Conservation (phyloP, 2,888 invertebrate genomes). For the Sarcophaga variegata region DNA sequence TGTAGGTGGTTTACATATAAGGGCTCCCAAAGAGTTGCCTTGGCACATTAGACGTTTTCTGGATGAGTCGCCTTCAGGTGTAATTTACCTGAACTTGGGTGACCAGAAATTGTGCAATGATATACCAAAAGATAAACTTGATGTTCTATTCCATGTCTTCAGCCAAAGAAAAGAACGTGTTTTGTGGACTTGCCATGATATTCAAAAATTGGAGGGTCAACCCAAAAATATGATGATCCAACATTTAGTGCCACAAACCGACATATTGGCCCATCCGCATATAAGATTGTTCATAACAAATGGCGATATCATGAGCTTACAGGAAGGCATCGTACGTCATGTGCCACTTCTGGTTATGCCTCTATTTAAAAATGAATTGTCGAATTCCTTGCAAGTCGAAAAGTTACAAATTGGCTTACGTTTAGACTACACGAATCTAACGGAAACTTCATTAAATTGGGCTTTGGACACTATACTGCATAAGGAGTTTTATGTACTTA, state of each 20-base stretch:
- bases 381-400: constrained; percentile 77
- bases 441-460: constrained; percentile 77
- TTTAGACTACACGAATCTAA: constrained; percentile 77
- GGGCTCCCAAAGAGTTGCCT: constrained; percentile 78
- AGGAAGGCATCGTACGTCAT: constrained; percentile 81
- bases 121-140: constrained; percentile 79
- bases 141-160: constrained; percentile 79
- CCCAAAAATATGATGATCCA: constrained; percentile 82
- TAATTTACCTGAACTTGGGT: constrained; percentile 82
- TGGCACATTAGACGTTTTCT: constrained; percentile 81
- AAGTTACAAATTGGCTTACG: constrained; percentile 77
- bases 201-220: constrained; percentile 76
- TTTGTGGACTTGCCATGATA: constrained; percentile 82
- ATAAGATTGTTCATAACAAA: constrained; percentile 81
- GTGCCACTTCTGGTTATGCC: constrained; percentile 82
- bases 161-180: constrained; percentile 79
- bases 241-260: constrained; percentile 83
- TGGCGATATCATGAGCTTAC: constrained; percentile 80
- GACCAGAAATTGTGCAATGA: constrained; percentile 81
- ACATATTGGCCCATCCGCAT: constrained; percentile 82
- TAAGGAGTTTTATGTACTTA: constrained; percentile 77
- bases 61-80: constrained; percentile 81
- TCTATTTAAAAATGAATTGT: constrained; percentile 80
- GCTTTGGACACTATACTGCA: constrained; percentile 79
- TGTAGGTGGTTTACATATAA: constrained; percentile 84